phyloP scores from a whole-genome alignment of 1,140 invertebrate species.

The Bombus difficillimus region DNA sequence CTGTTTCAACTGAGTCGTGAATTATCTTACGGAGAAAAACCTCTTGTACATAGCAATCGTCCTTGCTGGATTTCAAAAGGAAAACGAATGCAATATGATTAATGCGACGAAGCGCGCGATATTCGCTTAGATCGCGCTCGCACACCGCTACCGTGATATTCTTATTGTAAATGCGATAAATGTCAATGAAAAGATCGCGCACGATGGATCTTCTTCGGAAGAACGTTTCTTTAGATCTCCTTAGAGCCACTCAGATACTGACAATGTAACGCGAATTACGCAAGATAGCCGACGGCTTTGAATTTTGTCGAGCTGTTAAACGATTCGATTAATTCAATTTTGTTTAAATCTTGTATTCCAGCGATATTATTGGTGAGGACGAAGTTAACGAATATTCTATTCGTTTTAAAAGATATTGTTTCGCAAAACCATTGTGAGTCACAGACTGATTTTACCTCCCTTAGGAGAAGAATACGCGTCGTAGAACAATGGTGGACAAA shows the following conservation, averaged over 20 bases:
- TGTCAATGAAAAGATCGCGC: not conserved
- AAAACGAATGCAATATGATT: not conserved
- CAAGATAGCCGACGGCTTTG: not conserved
- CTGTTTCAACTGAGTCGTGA: not conserved
- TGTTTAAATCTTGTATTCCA: not conserved
- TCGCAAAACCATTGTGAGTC: not conserved
- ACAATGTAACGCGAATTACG: not conserved
- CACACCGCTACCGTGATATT: not conserved
- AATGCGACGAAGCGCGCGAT: not conserved
- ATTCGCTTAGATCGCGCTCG: not conserved
- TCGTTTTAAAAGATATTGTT: slow-evolving; percentile 22
- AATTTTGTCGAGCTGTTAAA: not conserved
- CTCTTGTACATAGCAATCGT: not conserved
- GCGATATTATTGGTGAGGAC: not conserved
- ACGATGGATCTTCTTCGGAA: no score
- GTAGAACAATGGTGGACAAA: slow-evolving; percentile 16
- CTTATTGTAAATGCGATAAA: no score
- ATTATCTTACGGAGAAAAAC: not conserved
- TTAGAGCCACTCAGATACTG: not conserved
- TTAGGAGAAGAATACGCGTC: not conserved
- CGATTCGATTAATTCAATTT: not conserved
- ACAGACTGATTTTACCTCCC: not conserved
- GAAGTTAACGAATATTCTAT: not conserved
- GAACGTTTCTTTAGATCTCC: not conserved
- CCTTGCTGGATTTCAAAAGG: not conserved